These are phyloP conservation scores for Muscidifurax raptorellus DNA, from an alignment of 1,140 invertebrate species.

Conservation along the genomic window DNA sequence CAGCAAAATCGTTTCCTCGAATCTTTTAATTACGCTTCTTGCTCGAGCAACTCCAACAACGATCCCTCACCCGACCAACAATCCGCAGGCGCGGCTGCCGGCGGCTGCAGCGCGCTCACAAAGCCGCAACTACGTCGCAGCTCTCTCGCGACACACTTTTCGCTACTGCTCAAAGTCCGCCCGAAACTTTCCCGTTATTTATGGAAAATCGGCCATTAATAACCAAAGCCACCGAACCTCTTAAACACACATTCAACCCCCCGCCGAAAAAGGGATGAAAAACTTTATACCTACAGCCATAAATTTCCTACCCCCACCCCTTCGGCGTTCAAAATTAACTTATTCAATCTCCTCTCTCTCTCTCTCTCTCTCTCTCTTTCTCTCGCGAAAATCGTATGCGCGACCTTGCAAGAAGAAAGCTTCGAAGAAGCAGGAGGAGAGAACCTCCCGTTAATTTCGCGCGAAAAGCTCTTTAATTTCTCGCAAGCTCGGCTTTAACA, in stretches of 20 bases:
- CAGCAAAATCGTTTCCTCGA: conserved; percentile 11
- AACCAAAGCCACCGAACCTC: conserved; percentile 27
- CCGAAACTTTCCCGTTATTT: conserved; percentile 41
- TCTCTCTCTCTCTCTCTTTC: not conserved
- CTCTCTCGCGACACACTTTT: conserved; percentile 20
- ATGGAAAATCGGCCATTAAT: conserved; percentile 48
- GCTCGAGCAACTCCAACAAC: not conserved
- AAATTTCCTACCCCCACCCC: conserved; percentile 56
- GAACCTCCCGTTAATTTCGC: conserved; percentile 66
- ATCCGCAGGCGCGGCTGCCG: not conserved
- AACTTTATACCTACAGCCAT: conserved; percentile 51
- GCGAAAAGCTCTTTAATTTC: conserved; percentile 71
- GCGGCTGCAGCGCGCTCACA: not conserved
- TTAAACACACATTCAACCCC: conserved; percentile 33
- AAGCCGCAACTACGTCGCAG: not conserved
- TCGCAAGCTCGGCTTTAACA: conserved; percentile 66
- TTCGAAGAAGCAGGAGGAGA: conserved; percentile 14
- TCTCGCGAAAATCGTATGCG: conserved; percentile 47
- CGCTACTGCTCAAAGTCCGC: not conserved
- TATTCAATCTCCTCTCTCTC: conserved; percentile 60
- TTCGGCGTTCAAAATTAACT: conserved; percentile 59
- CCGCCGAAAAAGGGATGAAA: conserved; percentile 37
- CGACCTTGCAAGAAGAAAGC: conserved; percentile 54
- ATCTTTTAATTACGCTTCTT: conserved; percentile 23
- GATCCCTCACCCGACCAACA: not conserved